Base-by-base conservation (phyloP, 2,888 invertebrate genomes). In the Zeuzera pyrina region DNA sequence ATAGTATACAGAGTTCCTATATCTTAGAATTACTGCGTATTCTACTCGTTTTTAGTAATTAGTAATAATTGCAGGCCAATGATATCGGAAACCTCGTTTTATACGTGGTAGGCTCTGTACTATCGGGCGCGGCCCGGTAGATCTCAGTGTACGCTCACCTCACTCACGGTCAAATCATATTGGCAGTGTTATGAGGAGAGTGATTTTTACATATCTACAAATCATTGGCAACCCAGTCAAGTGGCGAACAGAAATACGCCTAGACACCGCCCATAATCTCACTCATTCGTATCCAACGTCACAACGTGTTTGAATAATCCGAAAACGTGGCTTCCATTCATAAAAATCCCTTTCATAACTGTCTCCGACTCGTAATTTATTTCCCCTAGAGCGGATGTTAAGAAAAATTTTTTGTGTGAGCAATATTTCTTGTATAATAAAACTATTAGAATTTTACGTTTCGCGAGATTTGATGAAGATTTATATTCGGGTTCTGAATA, bases 201-300 rank as follows among this genome's bases (percentile, higher is more conserved):
- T 47, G 57, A 64, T 72, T 77, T 76, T 77, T 71, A 72, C 57
- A 68, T 61, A 55, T 49, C n/a, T n/a, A n/a, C n/a, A n/a, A n/a
- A 53, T 52, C 58, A 76, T 73, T 70, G 72, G 69, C 73, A 68
- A 63, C 57, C 42, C 36, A 43, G 61, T 78, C 78, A 73, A 79
- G 81, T 72, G 73, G 63, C 42, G 61, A 58, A 70, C 69, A 57
- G 63, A 76, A 78, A 78, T 77, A 81, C 61, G 62, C 47, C 55
- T 64, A 76, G 69, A 71, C 72, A 62, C 28, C 28, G 67, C 68
- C 66, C 65, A 62, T 69, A 58, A 52, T 48, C n/a, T 45, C 52
- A 57, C 57, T 61, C 81, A 77, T 77, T 76, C 76, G 74, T 67
- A 63, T 49, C 51, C 47, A 43, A 38, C 69, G 69, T 69, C 67